Conservation (phyloP, 2,113 vertebrate genomes). For the Aegithalos caudatus region DNA sequence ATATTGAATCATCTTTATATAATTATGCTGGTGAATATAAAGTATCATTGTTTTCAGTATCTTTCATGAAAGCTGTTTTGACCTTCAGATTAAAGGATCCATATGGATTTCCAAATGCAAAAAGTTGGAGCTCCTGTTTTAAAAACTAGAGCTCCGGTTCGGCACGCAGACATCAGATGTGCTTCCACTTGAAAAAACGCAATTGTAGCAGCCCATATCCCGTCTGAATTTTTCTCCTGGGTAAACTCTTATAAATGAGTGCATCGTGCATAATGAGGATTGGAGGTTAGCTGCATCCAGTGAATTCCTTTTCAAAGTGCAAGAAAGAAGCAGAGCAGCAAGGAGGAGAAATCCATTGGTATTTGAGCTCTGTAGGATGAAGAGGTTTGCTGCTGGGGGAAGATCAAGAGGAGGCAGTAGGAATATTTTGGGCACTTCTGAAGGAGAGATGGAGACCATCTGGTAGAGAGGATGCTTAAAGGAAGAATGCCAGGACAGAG, state of each 20-base stretch:
- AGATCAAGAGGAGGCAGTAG: slow-evolving; percentile 79
- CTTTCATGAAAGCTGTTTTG: slow-evolving; percentile 34
- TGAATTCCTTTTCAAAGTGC: slow-evolving; percentile 62
- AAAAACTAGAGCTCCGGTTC: slow-evolving; percentile 28
- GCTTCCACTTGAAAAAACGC: slow-evolving; percentile 47
- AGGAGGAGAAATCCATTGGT: slow-evolving; percentile 60
- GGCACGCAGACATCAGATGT: background rate
- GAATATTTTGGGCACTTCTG: slow-evolving; percentile 77
- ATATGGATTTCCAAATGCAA: slow-evolving; percentile 51
- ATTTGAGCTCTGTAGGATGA: slow-evolving; percentile 70
- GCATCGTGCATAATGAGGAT: slow-evolving; percentile 50
- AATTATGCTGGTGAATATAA: slow-evolving; percentile 28
- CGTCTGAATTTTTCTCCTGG: slow-evolving; percentile 55
- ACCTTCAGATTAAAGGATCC: slow-evolving; percentile 51
- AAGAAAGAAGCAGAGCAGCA: slow-evolving; percentile 50
- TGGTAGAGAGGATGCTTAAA: slow-evolving; percentile 77
- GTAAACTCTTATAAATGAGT: slow-evolving; percentile 44
- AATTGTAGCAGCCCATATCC: slow-evolving; percentile 21
- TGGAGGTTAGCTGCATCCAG: slow-evolving; percentile 56
- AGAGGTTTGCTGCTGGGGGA: slow-evolving; percentile 69
- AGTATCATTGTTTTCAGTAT: slow-evolving; percentile 42
- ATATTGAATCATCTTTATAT: slow-evolving; percentile 21
- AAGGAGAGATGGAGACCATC: slow-evolving; percentile 81
- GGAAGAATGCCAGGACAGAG: slow-evolving; percentile 78
- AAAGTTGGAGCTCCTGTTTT: slow-evolving; percentile 48